phyloP scores from a whole-genome alignment of 2,113 vertebrate species.

The Coregonus clupeaformis region DNA sequence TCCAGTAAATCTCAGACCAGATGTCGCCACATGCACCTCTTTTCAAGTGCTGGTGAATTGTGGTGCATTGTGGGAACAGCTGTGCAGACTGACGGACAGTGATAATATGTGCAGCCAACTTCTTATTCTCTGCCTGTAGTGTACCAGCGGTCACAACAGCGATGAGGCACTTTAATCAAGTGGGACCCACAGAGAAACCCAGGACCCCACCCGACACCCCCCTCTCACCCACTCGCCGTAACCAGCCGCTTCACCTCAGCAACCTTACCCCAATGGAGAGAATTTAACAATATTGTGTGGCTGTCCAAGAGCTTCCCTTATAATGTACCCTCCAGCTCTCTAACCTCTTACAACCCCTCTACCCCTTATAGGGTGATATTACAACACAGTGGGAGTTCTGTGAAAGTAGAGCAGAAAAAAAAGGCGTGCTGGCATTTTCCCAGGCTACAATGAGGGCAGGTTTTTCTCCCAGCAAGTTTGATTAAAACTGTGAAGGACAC shows the following conservation, averaged over 20 bases:
- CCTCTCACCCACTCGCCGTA: constrained; percentile 43
- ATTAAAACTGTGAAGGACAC: constrained; percentile 66
- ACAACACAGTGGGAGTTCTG: constrained; percentile 67
- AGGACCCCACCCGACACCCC: constrained; percentile 47
- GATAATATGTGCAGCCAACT: constrained; percentile 66
- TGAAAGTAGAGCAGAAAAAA: constrained; percentile 50
- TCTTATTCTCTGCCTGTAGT: constrained; percentile 57
- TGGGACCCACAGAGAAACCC: constrained; percentile 54
- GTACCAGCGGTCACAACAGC: constrained; percentile 56
- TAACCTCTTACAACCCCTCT: constrained; percentile 54
- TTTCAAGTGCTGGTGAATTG: constrained; percentile 44
- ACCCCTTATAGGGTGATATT: constrained; percentile 70
- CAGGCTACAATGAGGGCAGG: constrained; percentile 61
- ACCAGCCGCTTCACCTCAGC: constrained; percentile 72
- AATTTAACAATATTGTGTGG: constrained; percentile 73
- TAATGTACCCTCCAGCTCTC: constrained; percentile 61
- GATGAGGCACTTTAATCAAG: constrained; percentile 75
- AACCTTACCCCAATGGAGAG: constrained; percentile 71
- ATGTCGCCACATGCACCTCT: constrained; percentile 50
- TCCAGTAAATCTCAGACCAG: constrained; percentile 47
- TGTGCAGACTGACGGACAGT: constrained; percentile 44
- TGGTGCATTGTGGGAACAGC: constrained; percentile 53
- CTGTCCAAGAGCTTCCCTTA: constrained; percentile 54
- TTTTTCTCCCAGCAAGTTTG: constrained; percentile 69
- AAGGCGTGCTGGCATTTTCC: constrained; percentile 68